These are phyloP conservation scores for Eumacrocentrus americanus DNA, from an alignment of 2,888 invertebrate species.

Conservation along the genomic window DNA sequence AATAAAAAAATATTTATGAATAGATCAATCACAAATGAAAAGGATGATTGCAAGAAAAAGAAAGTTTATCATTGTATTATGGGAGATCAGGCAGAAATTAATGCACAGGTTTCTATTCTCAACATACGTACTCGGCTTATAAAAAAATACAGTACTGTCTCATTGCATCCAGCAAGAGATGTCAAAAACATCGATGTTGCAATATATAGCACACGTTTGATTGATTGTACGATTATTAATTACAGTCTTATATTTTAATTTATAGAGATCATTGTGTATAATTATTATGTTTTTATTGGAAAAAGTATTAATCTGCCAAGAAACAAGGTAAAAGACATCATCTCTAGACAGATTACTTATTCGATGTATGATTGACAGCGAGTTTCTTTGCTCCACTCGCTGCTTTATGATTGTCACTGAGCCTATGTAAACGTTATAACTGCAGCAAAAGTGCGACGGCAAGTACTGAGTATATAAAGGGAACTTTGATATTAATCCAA, in stretches of 20 bases:
- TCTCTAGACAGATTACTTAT: slow-evolving; percentile 42
- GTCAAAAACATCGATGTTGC: slow-evolving; percentile 8
- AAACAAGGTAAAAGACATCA: slow-evolving; percentile 44
- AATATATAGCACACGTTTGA: slow-evolving; percentile 21
- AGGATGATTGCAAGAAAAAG: slow-evolving; percentile 10
- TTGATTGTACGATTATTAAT: slow-evolving; percentile 1
- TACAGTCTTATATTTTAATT: slow-evolving; percentile 37
- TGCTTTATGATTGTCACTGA: slow-evolving; percentile 51
- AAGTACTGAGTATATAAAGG: slow-evolving; percentile 13
- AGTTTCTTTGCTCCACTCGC: background rate
- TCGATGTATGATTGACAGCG: slow-evolving; percentile 50
- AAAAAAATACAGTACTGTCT: slow-evolving; percentile 28
- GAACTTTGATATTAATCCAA: background rate
- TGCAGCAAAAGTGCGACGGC: slow-evolving; percentile 36
- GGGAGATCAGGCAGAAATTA: background rate
- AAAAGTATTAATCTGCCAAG: slow-evolving; percentile 40
- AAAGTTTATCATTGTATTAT: slow-evolving; percentile 2
- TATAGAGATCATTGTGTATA: slow-evolving; percentile 47
- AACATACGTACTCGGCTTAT: slow-evolving; percentile 18
- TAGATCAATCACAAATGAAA: background rate
- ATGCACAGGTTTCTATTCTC: background rate
- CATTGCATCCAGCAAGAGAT: slow-evolving; percentile 18
- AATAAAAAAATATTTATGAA: slow-evolving; percentile 1
- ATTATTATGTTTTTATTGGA: background rate
- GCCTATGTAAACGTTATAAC: slow-evolving; percentile 40